These are phyloP conservation scores for Porites lutea DNA, from an alignment of 64 coral and sea anemone genomes.

Conservation along the genomic window DNA sequence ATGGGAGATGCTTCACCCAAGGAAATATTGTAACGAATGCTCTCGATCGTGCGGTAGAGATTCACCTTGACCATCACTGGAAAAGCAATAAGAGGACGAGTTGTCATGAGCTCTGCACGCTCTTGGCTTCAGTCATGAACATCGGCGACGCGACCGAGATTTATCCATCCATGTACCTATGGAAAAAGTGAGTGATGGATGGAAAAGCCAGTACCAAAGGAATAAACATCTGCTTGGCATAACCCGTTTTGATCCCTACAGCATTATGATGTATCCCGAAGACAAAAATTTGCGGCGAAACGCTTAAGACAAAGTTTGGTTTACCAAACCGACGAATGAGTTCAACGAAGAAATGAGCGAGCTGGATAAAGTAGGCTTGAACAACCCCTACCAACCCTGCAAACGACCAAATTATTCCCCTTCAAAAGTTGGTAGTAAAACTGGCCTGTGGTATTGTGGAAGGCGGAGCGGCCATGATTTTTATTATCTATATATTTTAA, in stretches of 20 bases:
- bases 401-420: not conserved
- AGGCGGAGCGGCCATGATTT: not conserved
- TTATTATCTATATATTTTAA: no score
- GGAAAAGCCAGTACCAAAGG: not conserved
- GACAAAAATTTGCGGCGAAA: not conserved
- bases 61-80: not conserved
- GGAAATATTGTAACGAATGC: not conserved
- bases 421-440: not conserved
- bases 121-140: slow-evolving; percentile 15
- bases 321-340: not conserved
- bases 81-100: slow-evolving; percentile 11
- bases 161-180: not conserved
- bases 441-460: not conserved
- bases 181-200: no score
- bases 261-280: not conserved
- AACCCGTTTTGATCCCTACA: not conserved
- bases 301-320: not conserved
- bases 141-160: not conserved
- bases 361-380: not conserved
- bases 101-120: slow-evolving; percentile 29
- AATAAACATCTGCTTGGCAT: not conserved
- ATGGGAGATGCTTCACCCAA: not conserved
- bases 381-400: not conserved
- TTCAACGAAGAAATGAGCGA: not conserved
- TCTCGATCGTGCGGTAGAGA: not conserved